Conservation (phyloP, 1,140 invertebrate genomes). For the Asbolus verrucosus region DNA sequence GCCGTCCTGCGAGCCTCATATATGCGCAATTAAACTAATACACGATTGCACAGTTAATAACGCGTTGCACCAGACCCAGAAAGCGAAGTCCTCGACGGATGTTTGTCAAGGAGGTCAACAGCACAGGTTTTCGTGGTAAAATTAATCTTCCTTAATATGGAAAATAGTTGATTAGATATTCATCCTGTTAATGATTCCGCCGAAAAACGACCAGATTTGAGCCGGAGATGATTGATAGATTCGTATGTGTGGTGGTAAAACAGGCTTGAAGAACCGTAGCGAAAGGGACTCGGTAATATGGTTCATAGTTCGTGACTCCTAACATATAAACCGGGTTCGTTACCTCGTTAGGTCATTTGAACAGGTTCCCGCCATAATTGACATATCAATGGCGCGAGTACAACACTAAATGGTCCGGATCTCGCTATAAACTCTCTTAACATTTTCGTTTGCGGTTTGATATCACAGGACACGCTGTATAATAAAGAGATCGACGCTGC, state of each 20-base stretch:
- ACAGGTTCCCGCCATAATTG: conserved; percentile 48
- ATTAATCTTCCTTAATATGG: conserved; percentile 18
- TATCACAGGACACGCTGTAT: conserved; percentile 26
- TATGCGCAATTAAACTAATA: conserved; percentile 32
- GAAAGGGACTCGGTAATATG: conserved; percentile 22
- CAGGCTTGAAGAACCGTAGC: not conserved
- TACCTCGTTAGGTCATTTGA: conserved; percentile 46
- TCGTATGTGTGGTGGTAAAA: too few relatives aligned
- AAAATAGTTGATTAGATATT: not conserved
- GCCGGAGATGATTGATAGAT: conserved; percentile 2
- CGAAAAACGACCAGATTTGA: not conserved
- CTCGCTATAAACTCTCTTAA: conserved; percentile 50
- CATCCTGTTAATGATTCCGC: too few relatives aligned
- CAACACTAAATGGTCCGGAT: conserved; percentile 48
- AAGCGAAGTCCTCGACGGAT: too few relatives aligned
- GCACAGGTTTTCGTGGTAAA: not conserved
- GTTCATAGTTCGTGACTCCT: conserved; percentile 42
- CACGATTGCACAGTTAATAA: conserved; percentile 23
- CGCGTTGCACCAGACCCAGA: too few relatives aligned
- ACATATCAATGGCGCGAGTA: conserved; percentile 48
- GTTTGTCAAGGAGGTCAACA: too few relatives aligned
- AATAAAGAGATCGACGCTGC: conserved; percentile 26
- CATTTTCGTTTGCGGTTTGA: conserved; percentile 42
- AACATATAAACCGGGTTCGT: conserved; percentile 36
- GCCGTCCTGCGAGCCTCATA: not conserved